A percentile compares a stretch with the other conserved stretches of the same genome.
phyloP scores from a whole-genome alignment of 1,140 invertebrate species.

The Heliothis subflexa region DNA sequence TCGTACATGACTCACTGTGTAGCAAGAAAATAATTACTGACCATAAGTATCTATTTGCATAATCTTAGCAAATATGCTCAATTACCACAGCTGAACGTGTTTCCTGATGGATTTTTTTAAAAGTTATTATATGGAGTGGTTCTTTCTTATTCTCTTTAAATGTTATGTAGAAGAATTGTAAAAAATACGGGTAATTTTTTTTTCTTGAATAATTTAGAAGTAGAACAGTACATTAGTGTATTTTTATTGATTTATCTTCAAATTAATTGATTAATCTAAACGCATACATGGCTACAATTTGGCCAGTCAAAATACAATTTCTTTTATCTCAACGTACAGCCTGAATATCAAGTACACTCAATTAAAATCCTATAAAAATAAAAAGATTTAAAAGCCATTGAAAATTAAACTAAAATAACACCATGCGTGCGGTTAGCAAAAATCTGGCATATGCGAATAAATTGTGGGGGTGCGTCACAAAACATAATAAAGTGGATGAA shows the following conservation, averaged over 20 bases:
- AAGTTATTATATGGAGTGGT: background rate
- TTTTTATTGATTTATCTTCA: too few relatives aligned
- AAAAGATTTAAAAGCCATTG: background rate
- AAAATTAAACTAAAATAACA: background rate
- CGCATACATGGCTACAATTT: too few relatives aligned
- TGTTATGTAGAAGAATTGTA: too few relatives aligned
- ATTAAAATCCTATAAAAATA: background rate
- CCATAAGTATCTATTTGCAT: slow-evolving; percentile 9
- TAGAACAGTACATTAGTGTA: too few relatives aligned
- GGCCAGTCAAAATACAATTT: too few relatives aligned
- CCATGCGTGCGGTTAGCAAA: slow-evolving; percentile 34
- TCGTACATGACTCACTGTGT: slow-evolving; percentile 53
- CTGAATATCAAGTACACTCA: too few relatives aligned
- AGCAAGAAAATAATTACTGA: slow-evolving; percentile 38
- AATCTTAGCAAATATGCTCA: slow-evolving; percentile 14
- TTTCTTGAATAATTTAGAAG: too few relatives aligned
- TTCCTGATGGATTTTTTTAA: background rate
- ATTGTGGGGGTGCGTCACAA: slow-evolving; percentile 23
- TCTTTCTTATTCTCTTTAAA: too few relatives aligned
- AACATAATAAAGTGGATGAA: slow-evolving; percentile 76
- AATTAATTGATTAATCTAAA: too few relatives aligned
- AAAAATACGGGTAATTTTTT: too few relatives aligned
- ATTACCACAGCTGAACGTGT: slow-evolving; percentile 1
- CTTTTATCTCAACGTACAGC: too few relatives aligned
- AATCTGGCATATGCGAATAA: slow-evolving; percentile 66